These are phyloP conservation scores for Drosophila basisetae DNA, from an alignment of 2,888 invertebrate species.

Conservation along the genomic window DNA sequence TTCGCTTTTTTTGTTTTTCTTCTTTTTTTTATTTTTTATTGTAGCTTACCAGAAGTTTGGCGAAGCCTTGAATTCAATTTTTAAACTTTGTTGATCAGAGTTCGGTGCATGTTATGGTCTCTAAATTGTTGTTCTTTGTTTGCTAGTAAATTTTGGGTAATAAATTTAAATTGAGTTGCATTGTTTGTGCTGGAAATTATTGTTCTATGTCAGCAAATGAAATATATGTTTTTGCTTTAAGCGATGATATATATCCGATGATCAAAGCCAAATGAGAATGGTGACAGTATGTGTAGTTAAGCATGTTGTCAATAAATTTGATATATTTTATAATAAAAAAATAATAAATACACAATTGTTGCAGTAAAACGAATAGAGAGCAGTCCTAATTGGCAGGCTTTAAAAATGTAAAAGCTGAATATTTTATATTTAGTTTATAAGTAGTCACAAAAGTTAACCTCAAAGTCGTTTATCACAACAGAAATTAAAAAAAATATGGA, in stretches of 20 bases:
- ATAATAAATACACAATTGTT: not conserved
- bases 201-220: not conserved
- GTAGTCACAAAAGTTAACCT: not conserved
- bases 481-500: not conserved
- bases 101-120: conserved; percentile 17
- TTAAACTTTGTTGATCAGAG: conserved; percentile 57
- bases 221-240: not conserved
- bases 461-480: not conserved
- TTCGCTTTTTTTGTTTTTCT: not conserved
- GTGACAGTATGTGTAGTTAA: too few species aligned
- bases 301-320: not conserved
- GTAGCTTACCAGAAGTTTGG: conserved; percentile 31
- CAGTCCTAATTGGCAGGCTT: not conserved
- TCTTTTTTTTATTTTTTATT: not conserved
- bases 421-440: not conserved
- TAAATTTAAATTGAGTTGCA: conserved; percentile 20
- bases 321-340: not conserved
- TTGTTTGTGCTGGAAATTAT: conserved; percentile 13
- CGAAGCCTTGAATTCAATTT: conserved; percentile 66
- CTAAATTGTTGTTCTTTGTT: conserved; percentile 23
- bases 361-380: not conserved
- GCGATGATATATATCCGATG: not conserved
- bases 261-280: not conserved
- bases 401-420: not conserved
- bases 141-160: conserved; percentile 4